Evolutionary conservation across 1,140 invertebrate genomes (phyloP), one percentile per base, ranked within the genome.

Genomic region (Monochamus saltuarius): DNA sequence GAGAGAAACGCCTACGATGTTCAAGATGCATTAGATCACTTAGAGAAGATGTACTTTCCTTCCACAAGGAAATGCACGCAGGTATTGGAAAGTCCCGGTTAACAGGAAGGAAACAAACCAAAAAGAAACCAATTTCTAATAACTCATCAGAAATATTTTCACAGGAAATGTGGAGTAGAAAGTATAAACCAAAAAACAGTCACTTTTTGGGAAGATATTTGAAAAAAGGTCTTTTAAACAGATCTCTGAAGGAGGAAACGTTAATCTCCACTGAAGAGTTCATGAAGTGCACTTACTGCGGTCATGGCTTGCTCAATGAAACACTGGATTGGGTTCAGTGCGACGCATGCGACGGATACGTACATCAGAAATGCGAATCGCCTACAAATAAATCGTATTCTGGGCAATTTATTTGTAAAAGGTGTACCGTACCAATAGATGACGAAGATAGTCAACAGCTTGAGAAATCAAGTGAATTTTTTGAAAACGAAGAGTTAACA

Each of bases 291-390:
- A 37, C 47, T 11, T 46, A 56, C 13, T 56, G 55, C 47, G 45
- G 45, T 2, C n/a, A 7, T 1, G 55, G 22, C 4, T 9, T 16
- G 3, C 17, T 56, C 3, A 37, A 56, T 9, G 8, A 19, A 16
- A 56, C 55, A 1, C 35, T 16, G 1, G 42, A 46, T 13, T 56
- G 55, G 55, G 55, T 56, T 39, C 51, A 40, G 13, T 53, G 51
- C 19, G 51, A 53, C 37, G 11, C 1, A 9, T 53, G 38, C 35
- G 17, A 38, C 10, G 11, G 17, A 9, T 53, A 37, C 13, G 35
- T 53, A 13, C 51, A 53, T 22, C 51, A 53, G 13, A 53, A 13
- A 8, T 38, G 51, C 35, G 36, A 38, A 11, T 51, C 22, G 22
- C 6, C 35, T 29, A 16, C 8, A 35, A n/a, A 37, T 51, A 51